These are phyloP conservation scores for Acrobasis repandana DNA, from an alignment of 2,888 invertebrate species.

Conservation along the genomic window DNA sequence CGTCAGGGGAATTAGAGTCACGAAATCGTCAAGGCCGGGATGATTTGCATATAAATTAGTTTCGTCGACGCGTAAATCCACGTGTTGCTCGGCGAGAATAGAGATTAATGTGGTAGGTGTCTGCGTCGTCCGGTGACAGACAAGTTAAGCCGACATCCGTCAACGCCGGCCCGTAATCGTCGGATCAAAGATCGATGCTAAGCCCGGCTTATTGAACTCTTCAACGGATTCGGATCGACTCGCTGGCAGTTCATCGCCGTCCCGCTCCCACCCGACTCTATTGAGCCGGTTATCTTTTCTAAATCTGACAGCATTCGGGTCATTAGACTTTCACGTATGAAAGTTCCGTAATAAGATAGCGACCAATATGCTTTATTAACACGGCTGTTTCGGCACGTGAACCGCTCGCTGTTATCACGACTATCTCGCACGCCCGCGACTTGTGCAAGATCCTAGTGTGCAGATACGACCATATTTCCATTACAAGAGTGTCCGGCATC, in stretches of 20 bases:
- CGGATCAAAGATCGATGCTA: conserved; percentile 79
- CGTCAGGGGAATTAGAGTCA: conserved; percentile 70
- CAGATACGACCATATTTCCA: conserved; percentile 47
- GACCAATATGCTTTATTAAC: conserved; percentile 38
- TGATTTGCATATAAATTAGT: conserved; percentile 82
- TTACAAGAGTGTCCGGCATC: conserved; percentile 42
- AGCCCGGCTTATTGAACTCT: conserved; percentile 78
- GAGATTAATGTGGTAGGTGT: conserved; percentile 79
- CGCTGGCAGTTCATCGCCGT: conserved; percentile 59
- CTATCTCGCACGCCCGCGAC: conserved; percentile 37
- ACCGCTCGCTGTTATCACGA: conserved; percentile 36
- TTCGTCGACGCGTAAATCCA: conserved; percentile 78
- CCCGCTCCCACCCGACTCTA: conserved; percentile 51
- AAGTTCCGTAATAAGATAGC: conserved; percentile 44
- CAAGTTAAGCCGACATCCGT: conserved; percentile 82
- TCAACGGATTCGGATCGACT: conserved; percentile 65
- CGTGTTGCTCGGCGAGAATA: conserved; percentile 77
- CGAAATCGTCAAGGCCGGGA: conserved; percentile 74
- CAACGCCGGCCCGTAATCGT: conserved; percentile 76
- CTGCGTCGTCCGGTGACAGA: conserved; percentile 71
- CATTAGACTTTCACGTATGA: conserved; percentile 52
- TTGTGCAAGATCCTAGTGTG: conserved; percentile 39
- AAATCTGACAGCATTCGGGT: conserved; percentile 68
- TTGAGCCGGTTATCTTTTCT: conserved; percentile 60
- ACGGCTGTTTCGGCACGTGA: conserved; percentile 41